Percentiles rank a stretch among this genome's conserved stretches.
phyloP scores from a whole-genome alignment of 2,113 vertebrate species.

The Tonatia bakeri region DNA sequence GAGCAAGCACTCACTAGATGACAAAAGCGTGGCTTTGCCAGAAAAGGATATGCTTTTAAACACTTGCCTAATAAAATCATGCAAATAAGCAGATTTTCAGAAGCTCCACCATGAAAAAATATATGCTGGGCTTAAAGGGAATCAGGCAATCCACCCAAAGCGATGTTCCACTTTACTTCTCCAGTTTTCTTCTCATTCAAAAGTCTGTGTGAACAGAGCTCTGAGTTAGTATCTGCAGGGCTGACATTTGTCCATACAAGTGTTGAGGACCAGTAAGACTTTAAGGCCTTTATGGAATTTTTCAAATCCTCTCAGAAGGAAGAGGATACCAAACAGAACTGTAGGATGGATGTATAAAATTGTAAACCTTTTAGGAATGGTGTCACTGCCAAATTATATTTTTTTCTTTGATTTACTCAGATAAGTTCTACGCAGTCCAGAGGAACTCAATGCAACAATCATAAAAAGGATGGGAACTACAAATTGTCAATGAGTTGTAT shows the following conservation, averaged over 20 bases:
- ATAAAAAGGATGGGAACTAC: background rate
- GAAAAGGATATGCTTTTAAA: background rate
- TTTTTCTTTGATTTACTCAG: constrained; percentile 57
- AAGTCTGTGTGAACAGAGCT: background rate
- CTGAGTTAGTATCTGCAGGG: background rate
- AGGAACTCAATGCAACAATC: background rate
- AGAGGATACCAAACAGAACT: constrained; percentile 47
- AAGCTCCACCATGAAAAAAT: background rate
- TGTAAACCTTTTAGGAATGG: constrained; percentile 60
- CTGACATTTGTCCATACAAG: background rate
- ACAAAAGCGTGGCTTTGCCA: background rate
- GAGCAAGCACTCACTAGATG: constrained; percentile 3
- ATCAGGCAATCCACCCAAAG: background rate
- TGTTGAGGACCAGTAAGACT: background rate
- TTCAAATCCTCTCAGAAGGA: constrained; percentile 41
- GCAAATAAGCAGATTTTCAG: constrained; percentile 23
- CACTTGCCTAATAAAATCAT: background rate
- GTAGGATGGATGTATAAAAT: constrained; percentile 34
- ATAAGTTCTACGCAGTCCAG: background rate
- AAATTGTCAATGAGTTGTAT: background rate
- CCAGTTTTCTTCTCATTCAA: background rate
- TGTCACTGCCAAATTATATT: constrained; percentile 45
- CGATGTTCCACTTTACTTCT: background rate
- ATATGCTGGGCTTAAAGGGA: background rate
- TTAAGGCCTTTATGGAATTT: constrained; percentile 50